Evolutionary conservation across 2,113 vertebrate species (phyloP).

Genomic region (Phalacrocorax pelagicus): DNA sequence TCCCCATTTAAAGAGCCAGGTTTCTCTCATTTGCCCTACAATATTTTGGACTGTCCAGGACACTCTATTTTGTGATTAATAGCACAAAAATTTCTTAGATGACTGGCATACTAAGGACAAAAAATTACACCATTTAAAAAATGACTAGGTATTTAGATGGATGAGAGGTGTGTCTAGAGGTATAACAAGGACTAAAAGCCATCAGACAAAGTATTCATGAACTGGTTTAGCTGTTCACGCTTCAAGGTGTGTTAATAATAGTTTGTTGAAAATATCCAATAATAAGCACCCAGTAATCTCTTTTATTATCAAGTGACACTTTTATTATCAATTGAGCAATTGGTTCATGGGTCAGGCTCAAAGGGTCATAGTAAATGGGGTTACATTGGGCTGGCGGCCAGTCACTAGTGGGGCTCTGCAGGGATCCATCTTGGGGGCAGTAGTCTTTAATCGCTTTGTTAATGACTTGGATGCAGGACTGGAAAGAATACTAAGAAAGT

Average conservation of each 20-base stretch:
- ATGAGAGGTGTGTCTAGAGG: not conserved
- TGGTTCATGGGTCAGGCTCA: too few relatives aligned
- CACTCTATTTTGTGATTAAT: not conserved
- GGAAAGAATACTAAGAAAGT: too few relatives aligned
- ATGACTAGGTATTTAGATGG: not conserved
- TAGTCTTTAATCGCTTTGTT: too few relatives aligned
- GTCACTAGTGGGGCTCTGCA: too few relatives aligned
- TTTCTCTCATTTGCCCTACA: not conserved
- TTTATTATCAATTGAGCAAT: too few relatives aligned
- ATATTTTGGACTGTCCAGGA: not conserved
- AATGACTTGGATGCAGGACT: too few relatives aligned
- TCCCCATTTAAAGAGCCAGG: accelerated
- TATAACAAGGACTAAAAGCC: not conserved
- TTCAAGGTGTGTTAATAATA: not conserved
- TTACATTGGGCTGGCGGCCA: too few relatives aligned
- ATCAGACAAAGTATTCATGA: not conserved
- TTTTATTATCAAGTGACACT: not conserved
- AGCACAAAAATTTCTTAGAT: not conserved
- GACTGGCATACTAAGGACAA: not conserved
- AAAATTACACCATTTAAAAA: not conserved
- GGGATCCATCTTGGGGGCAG: too few relatives aligned
- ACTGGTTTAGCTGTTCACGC: not conserved
- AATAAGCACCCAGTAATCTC: not conserved
- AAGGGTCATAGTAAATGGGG: too few relatives aligned
- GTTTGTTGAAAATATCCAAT: not conserved